phyloP scores from a whole-genome alignment of 2,797 vertebrate genomes.

The Streptopelia turtur region DNA sequence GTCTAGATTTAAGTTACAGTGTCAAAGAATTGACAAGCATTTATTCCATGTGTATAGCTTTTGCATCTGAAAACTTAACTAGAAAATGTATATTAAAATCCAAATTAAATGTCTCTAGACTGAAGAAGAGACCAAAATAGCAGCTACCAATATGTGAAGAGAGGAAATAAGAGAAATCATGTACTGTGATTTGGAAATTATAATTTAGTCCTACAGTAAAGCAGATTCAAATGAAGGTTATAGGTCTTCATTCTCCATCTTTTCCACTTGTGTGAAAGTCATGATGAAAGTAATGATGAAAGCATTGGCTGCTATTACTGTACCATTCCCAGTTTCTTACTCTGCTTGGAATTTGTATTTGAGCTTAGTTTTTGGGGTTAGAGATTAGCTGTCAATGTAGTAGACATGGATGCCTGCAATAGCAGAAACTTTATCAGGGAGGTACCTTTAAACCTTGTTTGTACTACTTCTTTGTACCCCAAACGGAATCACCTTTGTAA shows the following conservation, averaged over 20 bases:
- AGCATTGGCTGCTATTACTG: neutral
- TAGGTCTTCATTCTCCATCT: neutral
- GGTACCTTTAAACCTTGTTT: neutral
- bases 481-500: neutral
- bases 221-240: neutral
- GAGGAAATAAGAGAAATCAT: neutral
- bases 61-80: neutral
- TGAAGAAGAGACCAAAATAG: neutral
- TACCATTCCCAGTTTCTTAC: neutral
- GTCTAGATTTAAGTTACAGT: neutral
- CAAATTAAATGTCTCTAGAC: neutral
- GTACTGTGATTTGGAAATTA: neutral
- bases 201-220: neutral
- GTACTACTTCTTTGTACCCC: neutral
- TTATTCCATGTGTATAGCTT: neutral
- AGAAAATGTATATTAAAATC: neutral
- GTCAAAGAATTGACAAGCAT: neutral
- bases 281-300: rapidly evolving
- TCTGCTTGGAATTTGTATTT: neutral
- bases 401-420: neutral
- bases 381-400: neutral
- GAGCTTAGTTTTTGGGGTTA: neutral
- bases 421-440: neutral
- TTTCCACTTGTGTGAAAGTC: neutral
- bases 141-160: neutral